A percentile compares a stretch with the other conserved stretches of the same genome.
Evolutionary conservation across 2,113 vertebrate species (phyloP).

Genomic region (Elephantulus edwardii): DNA sequence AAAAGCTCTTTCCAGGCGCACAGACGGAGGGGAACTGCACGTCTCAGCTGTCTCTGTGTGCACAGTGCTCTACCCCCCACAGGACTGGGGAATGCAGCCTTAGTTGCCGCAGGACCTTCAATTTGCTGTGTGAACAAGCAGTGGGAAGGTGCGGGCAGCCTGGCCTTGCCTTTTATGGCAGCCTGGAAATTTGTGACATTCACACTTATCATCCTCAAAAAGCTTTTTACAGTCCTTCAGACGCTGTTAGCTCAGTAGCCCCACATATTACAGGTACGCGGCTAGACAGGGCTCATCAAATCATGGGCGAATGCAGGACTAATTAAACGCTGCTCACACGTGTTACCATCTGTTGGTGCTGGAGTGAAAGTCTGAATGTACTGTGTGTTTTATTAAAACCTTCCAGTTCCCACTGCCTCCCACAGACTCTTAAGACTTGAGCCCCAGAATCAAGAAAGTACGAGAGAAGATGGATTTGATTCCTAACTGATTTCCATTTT

Average conservation of each 20-base stretch:
- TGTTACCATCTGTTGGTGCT: background rate
- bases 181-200: constrained; percentile 23
- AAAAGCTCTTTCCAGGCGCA: background rate
- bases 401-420: background rate
- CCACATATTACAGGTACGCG: background rate
- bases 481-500: background rate
- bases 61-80: background rate
- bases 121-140: background rate
- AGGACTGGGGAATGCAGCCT: background rate
- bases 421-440: background rate
- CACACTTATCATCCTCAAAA: background rate
- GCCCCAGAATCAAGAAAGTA: background rate
- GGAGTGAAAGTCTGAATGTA: background rate
- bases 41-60: too few relatives aligned
- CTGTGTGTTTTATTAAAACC: constrained; percentile 8
- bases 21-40: background rate
- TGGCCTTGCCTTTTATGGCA: constrained; percentile 27
- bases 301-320: constrained; percentile 38
- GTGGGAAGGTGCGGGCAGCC: background rate
- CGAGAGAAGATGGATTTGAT: background rate
- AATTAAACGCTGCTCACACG: constrained; percentile 54
- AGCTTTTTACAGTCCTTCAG: constrained; percentile 51
- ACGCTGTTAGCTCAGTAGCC: background rate
- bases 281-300: background rate
- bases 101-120: background rate